Evolutionary conservation across 1,140 invertebrate species (phyloP).

Genomic region (Hyposmocoma kahamanoa): DNA sequence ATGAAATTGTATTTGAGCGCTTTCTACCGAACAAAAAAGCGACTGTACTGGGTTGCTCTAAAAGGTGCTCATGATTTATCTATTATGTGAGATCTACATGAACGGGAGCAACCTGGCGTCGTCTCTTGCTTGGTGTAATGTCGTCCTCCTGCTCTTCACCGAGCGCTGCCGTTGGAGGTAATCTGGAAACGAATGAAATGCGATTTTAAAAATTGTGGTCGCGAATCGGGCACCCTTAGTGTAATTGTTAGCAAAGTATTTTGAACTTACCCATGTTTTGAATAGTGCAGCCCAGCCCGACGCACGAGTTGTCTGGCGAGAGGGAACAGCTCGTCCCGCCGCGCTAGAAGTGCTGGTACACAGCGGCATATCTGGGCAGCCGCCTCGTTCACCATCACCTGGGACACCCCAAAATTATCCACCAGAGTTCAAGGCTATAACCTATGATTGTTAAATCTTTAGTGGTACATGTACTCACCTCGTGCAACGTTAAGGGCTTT

Average conservation of each 20-base stretch:
- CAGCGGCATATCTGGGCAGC: constrained; percentile 95
- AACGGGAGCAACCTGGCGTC: constrained; percentile 61
- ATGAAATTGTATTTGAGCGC: no score
- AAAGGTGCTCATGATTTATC: constrained; percentile 7
- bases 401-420: no score
- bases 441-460: constrained; percentile 10
- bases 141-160: constrained; percentile 65
- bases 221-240: no score
- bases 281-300: constrained; percentile 93
- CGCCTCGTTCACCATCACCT: constrained; percentile 97
- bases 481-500: constrained; percentile 96
- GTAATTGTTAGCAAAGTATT: no score
- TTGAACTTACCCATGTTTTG: constrained; percentile 73
- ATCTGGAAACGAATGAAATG: constrained; percentile 43
- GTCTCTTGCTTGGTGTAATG: constrained; percentile 48
- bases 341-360: constrained; percentile 90
- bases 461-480: constrained; percentile 74
- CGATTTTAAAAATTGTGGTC: no score
- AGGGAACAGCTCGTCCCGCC: constrained; percentile 95
- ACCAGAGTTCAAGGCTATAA: no score
- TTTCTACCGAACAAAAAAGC: no score
- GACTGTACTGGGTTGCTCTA: no score
- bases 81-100: constrained; percentile 58
- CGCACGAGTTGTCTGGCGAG: constrained; percentile 95
- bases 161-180: constrained; percentile 50